A percentile compares a stretch with the other conserved stretches of the same genome.
Conservation (phyloP, 2,888 invertebrate genomes). For the Harpalus rubripes region DNA sequence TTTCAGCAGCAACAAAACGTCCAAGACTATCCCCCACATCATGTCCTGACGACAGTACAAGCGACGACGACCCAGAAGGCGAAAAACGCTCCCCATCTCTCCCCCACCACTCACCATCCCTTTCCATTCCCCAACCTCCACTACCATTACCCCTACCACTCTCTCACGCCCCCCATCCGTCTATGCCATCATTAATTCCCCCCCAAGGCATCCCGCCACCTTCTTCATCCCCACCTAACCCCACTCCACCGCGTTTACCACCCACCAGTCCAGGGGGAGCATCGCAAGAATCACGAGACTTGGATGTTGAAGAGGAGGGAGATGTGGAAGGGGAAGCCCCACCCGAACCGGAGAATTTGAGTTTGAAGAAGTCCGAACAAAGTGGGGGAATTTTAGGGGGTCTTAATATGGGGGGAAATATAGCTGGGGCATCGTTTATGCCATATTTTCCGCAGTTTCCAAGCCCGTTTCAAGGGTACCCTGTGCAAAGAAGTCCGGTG, state of each 20-base stretch:
- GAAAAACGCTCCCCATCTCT: slow-evolving; percentile 72
- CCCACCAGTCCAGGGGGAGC: slow-evolving; percentile 73
- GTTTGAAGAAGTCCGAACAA: slow-evolving; percentile 83
- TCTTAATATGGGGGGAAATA: slow-evolving; percentile 70
- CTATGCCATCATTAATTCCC: slow-evolving; percentile 76
- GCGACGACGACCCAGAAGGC: slow-evolving; percentile 74
- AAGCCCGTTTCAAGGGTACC: slow-evolving; percentile 73
- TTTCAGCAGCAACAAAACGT: slow-evolving; percentile 75
- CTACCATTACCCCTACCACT: too few species aligned
- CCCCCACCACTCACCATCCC: slow-evolving; percentile 75
- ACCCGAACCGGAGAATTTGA: slow-evolving; percentile 83
- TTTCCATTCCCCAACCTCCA: slow-evolving; percentile 71
- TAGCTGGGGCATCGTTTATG: slow-evolving; percentile 74
- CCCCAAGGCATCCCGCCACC: slow-evolving; percentile 76
- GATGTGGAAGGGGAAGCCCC: slow-evolving; percentile 80
- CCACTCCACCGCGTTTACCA: slow-evolving; percentile 72
- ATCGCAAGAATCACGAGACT: slow-evolving; percentile 77
- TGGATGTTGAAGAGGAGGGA: slow-evolving; percentile 80
- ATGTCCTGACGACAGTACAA: slow-evolving; percentile 78
- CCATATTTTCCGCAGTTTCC: slow-evolving; percentile 74
- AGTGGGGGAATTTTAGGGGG: neutral
- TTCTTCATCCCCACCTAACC: slow-evolving; percentile 71
- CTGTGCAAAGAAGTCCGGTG: slow-evolving; percentile 86
- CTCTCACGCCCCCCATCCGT: slow-evolving; percentile 71
- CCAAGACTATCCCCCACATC: slow-evolving; percentile 78